Evolutionary conservation across 2,113 vertebrate genomes (phyloP).

Genomic region (Rallus limicola): DNA sequence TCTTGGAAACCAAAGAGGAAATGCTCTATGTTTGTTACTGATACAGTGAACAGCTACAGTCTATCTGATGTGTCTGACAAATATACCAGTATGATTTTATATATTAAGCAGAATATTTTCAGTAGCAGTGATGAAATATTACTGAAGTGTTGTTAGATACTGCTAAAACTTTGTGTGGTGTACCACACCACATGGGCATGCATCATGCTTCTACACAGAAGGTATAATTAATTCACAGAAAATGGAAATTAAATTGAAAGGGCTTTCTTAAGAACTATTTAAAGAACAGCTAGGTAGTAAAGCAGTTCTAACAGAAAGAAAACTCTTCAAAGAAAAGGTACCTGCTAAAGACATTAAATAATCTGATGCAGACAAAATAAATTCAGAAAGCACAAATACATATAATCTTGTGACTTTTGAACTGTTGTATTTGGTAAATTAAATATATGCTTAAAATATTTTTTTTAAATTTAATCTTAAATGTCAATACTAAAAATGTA

Average conservation of each 20-base stretch:
- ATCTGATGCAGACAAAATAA: background rate
- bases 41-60: background rate
- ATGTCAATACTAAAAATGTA: background rate
- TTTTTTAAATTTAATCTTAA: background rate
- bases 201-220: background rate
- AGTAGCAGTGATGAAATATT: background rate
- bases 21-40: background rate
- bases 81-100: background rate
- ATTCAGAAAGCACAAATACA: background rate
- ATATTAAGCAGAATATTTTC: background rate
- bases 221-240: background rate
- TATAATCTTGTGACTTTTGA: background rate
- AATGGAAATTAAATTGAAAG: constrained; percentile 17
- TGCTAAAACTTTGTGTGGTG: background rate
- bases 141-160: background rate
- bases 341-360: background rate
- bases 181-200: no score
- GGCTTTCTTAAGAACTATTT: background rate
- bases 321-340: background rate
- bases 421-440: background rate
- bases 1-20: background rate
- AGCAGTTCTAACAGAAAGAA: background rate
- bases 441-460: background rate
- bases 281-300: background rate
- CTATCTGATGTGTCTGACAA: background rate